Percentiles rank a stretch among this genome's conserved stretches.
Conservation (phyloP, 2,113 vertebrate genomes). For the Mastomys coucha region DNA sequence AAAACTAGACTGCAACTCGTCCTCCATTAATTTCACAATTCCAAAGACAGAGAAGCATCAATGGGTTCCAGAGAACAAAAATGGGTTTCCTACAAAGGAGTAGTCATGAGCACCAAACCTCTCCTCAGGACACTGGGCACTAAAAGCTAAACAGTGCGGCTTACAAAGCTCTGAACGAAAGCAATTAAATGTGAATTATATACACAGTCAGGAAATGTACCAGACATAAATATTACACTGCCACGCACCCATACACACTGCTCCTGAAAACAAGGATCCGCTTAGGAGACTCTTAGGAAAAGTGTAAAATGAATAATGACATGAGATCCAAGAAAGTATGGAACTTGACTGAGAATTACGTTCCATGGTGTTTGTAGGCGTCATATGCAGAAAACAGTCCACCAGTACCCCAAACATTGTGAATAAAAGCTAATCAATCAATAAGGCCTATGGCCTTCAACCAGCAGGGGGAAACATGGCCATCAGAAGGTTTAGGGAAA, state of each 20-base stretch:
- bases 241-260: not conserved
- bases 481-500: not conserved
- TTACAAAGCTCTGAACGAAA: not conserved
- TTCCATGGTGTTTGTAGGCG: not conserved
- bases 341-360: slow-evolving; percentile 13
- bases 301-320: not conserved
- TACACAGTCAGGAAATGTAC: not conserved
- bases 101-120: not conserved
- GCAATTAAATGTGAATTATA: not conserved
- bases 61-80: slow-evolving; percentile 11
- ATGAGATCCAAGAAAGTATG: not conserved
- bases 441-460: not conserved
- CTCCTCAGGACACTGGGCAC: not conserved
- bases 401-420: not conserved
- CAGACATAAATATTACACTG: not conserved
- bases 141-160: not conserved
- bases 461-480: not conserved
- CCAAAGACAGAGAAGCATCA: not conserved
- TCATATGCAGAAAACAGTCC: slow-evolving; percentile 14
- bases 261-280: not conserved
- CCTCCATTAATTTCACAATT: slow-evolving; percentile 31
- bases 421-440: not conserved
- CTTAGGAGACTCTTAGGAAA: not conserved
- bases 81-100: not conserved
- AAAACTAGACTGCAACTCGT: not conserved